These are phyloP conservation scores for Apamea epomidion DNA, from an alignment of 2,888 invertebrate genomes.

Conservation along the genomic window DNA sequence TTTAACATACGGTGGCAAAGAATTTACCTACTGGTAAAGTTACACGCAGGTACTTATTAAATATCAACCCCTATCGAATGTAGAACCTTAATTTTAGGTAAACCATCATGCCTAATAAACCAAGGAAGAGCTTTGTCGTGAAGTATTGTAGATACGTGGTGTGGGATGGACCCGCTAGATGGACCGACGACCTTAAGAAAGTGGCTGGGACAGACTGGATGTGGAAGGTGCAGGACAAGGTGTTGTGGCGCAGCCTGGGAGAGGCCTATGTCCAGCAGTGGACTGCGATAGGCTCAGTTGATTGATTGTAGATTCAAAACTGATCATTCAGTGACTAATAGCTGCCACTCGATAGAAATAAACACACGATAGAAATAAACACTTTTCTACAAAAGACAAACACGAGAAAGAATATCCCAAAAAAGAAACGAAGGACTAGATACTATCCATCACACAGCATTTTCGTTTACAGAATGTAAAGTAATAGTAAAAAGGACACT, in stretches of 20 bases:
- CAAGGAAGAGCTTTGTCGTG: background rate
- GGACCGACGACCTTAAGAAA: too few relatives aligned
- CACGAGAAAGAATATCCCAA: background rate
- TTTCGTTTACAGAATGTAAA: conserved; percentile 6
- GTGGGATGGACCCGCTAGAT: too few relatives aligned
- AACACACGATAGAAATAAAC: background rate
- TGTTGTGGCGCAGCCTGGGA: too few relatives aligned
- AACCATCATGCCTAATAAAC: background rate
- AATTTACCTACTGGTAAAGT: background rate
- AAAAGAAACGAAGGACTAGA: background rate
- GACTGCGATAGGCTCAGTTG: too few relatives aligned
- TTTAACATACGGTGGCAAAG: too few relatives aligned
- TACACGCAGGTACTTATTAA: background rate
- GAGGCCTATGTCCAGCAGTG: too few relatives aligned
- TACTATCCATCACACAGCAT: conserved; percentile 14
- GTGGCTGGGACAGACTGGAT: too few relatives aligned
- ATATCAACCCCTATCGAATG: background rate
- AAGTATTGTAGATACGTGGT: background rate
- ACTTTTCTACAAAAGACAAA: background rate
- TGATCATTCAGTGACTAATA: background rate
- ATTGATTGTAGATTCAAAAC: background rate
- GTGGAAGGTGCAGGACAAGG: too few relatives aligned
- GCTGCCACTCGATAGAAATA: background rate
- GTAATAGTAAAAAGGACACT: conserved; percentile 3
- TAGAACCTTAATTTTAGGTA: background rate